Percentiles rank a stretch among this genome's conserved stretches.
Conservation (phyloP, 2,888 invertebrate species). For the Brachypalpus laphriformis region DNA sequence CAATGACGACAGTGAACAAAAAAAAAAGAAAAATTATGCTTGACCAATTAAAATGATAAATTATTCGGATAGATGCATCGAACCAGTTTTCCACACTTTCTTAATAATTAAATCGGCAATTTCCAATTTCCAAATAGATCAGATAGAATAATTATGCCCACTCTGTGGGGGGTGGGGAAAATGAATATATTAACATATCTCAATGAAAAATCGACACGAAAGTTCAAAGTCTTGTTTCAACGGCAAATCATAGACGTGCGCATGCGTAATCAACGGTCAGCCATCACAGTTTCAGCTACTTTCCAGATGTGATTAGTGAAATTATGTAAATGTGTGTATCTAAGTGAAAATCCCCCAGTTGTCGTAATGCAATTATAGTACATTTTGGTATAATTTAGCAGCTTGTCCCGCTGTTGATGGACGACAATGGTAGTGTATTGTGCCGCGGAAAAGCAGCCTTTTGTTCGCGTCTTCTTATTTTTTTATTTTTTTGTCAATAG, state of each 20-base stretch:
- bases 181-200: conserved; percentile 22
- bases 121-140: conserved; percentile 14
- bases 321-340: conserved; percentile 52
- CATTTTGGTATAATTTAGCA: neutral
- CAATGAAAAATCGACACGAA: conserved; percentile 19
- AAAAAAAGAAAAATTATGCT: conserved; percentile 10
- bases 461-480: neutral
- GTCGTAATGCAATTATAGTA: conserved; percentile 33
- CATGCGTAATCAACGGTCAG: conserved; percentile 25
- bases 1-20: conserved; percentile 1
- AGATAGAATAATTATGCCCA: neutral
- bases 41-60: conserved; percentile 44
- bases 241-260: neutral
- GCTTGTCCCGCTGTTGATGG: neutral
- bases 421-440: neutral
- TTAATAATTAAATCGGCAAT: neutral
- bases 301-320: conserved; percentile 33
- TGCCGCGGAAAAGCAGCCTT: neutral
- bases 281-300: no score
- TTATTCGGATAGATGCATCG: conserved; percentile 20
- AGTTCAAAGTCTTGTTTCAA: conserved; percentile 2
- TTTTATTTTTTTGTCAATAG: conserved; percentile 60
- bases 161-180: neutral
- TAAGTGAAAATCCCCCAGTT: conserved; percentile 13
- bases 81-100: conserved; percentile 34